Percentiles rank a stretch among this genome's conserved stretches.
Conservation (phyloP, 2,113 vertebrate species). For the Heterotis niloticus region DNA sequence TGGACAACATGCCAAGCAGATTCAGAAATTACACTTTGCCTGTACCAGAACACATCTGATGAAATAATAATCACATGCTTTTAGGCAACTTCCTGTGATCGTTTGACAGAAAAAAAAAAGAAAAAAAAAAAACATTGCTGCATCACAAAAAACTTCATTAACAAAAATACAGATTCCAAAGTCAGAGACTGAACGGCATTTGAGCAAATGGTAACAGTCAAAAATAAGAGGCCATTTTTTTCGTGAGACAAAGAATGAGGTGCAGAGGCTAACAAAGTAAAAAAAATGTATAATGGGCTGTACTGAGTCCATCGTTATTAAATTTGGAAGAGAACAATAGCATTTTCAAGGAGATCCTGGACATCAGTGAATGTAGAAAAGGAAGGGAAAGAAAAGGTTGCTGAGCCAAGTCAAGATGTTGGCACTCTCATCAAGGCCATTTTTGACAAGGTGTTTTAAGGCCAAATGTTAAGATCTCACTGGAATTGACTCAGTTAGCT, state of each 20-base stretch:
- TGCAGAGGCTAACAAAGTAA: neutral
- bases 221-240: neutral
- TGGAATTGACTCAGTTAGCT: too few species aligned
- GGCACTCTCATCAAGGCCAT: neutral
- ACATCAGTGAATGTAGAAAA: neutral
- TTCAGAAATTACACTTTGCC: too few species aligned
- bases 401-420: neutral
- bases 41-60: too few species aligned
- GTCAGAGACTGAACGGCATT: neutral
- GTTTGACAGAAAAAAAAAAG: neutral
- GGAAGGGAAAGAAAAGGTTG: neutral
- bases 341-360: neutral
- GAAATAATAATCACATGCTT: neutral
- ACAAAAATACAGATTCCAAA: neutral
- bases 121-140: neutral
- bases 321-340: too few species aligned
- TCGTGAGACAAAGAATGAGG: neutral
- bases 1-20: too few species aligned
- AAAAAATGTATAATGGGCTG: constrained; percentile 12
- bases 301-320: neutral
- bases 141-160: neutral
- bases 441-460: neutral
- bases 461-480: neutral
- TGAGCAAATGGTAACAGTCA: neutral
- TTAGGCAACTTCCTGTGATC: neutral